Base-by-base conservation (phyloP, 2,113 vertebrate genomes). In the Turnix velox region DNA sequence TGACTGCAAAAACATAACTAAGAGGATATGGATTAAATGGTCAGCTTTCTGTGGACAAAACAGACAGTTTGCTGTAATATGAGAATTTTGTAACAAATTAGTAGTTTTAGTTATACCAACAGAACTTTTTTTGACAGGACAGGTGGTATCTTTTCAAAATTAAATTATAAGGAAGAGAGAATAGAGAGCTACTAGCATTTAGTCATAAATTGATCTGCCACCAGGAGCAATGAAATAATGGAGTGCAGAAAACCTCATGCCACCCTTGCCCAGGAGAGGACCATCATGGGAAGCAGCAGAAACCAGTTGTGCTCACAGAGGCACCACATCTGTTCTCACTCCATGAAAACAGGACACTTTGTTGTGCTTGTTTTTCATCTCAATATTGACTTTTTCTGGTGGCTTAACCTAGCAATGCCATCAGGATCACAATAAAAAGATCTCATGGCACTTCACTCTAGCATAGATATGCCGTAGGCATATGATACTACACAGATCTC, bases 401-500 rank as follows among this genome's bases (percentile, higher is more conserved):
- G 37, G 54, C 30, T 82, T 48, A 31, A 20, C 13, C 62, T 40
- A 43, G 45, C 18, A 27, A 55, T 83, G 57, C 49, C 61, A 19
- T n/a, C 35, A 63, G 33, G 33, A 55, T 76, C 45, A 57, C 28
- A 61, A 28, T 17, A 55, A 59, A 55, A 57, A 43, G 23, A 9
- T 1, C 0, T 24, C 37, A 5, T 2, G 35, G 31, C 49, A 25
- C 76, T 85, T 63, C 33, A 35, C 52, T 39, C 17, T 27, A 25
- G 55, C 5, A 31, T 30, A 76, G 54, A 37, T 80, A 51, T 4
- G 33, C 54, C 11, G 3, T 2, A 58, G 48, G 43, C 57, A 67
- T 73, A 80, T 72, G 80, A 65, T n/a, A n/a, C n/a, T n/a, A 79
- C 68, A 69, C 90, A 77, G 45, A 80, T 69, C 87, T 88, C 90